Conservation (phyloP, 2,797 vertebrate species). For the Harpagifer antarcticus region DNA sequence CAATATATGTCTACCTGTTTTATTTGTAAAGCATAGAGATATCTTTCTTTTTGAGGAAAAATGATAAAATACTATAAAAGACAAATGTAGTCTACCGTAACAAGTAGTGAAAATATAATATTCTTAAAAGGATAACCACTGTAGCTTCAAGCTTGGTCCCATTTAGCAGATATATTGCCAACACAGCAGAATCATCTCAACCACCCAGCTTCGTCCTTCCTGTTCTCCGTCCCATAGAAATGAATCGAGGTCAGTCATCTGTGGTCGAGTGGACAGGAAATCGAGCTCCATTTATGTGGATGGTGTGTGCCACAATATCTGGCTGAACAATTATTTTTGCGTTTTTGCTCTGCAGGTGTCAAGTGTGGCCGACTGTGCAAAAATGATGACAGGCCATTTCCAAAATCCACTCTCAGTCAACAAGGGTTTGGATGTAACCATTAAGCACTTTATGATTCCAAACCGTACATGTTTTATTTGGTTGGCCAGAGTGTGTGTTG, state of each 20-base stretch:
- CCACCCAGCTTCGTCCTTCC: conserved; percentile 6
- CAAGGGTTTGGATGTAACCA: conserved; percentile 39
- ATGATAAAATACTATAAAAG: background rate
- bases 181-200: conserved; percentile 16
- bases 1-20: background rate
- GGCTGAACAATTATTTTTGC: conserved; percentile 43
- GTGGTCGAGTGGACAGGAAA: conserved; percentile 47
- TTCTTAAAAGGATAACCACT: background rate
- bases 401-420: conserved; percentile 45
- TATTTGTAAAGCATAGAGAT: background rate
- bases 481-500: conserved; percentile 38
- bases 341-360: conserved; percentile 56
- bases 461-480: conserved; percentile 18
- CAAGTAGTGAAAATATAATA: background rate
- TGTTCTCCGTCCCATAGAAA: conserved; percentile 38
- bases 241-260: conserved; percentile 45
- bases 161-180: conserved; percentile 14
- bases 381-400: conserved; percentile 60
- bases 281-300: conserved; percentile 52
- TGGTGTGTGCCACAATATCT: conserved; percentile 40
- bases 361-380: conserved; percentile 57
- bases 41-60: no score
- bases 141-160: background rate
- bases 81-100: background rate
- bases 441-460: conserved; percentile 45